Conservation (phyloP, 2,888 invertebrate genomes). For the Drosophila nr. fundita region DNA sequence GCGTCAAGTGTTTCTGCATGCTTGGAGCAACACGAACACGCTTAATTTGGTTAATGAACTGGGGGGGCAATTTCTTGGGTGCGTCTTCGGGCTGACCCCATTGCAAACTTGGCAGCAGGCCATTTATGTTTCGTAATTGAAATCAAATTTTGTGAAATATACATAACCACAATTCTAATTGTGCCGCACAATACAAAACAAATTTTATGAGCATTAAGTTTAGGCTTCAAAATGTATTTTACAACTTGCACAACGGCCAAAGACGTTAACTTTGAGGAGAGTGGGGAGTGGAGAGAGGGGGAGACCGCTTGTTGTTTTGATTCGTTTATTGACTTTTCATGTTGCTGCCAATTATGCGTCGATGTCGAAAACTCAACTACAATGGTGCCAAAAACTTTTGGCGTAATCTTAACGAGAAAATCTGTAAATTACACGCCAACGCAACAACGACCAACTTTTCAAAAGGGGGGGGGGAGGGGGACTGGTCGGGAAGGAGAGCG, state of each 20-base stretch:
- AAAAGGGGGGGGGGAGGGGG: neutral
- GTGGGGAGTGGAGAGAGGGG: neutral
- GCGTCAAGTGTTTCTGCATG: constrained; percentile 48
- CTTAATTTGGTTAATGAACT: constrained; percentile 74
- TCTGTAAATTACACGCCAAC: constrained; percentile 75
- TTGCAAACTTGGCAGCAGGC: constrained; percentile 4
- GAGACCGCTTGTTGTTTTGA: constrained; percentile 46
- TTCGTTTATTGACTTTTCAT: constrained; percentile 74
- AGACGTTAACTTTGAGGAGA: neutral
- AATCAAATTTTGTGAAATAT: constrained; percentile 62
- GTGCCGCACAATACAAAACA: constrained; percentile 45
- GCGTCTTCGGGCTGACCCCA: constrained; percentile 7
- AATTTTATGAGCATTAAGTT: constrained; percentile 55
- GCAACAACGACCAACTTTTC: constrained; percentile 53
- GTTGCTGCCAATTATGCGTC: constrained; percentile 72
- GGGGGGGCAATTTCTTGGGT: constrained; percentile 29
- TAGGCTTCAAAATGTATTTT: constrained; percentile 52
- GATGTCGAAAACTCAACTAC: constrained; percentile 56
- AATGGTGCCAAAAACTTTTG: constrained; percentile 64
- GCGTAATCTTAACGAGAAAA: constrained; percentile 78
- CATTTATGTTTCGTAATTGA: constrained; percentile 63
- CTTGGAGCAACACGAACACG: constrained; percentile 37
- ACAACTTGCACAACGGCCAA: constrained; percentile 36
- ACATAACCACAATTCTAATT: constrained; percentile 60
- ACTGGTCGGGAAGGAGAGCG: neutral